A percentile compares a stretch with the other conserved stretches of the same genome.
Evolutionary conservation across 2,113 vertebrate species (phyloP).

Genomic region (Petromus typicus): DNA sequence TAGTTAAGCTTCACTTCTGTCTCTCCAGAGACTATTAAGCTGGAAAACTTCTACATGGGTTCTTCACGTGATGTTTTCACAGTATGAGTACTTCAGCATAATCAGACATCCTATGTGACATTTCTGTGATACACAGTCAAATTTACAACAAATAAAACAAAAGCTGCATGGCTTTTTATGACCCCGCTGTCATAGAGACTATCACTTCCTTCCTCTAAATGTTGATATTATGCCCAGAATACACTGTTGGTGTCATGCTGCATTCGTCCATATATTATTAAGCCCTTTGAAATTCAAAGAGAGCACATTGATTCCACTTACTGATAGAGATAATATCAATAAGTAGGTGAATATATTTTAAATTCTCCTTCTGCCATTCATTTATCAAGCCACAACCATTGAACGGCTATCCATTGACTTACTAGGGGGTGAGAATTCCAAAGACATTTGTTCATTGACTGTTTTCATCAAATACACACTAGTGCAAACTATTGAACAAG

Average conservation of each 20-base stretch:
- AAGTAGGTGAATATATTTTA: not conserved
- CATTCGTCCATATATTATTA: not conserved
- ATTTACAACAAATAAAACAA: not conserved
- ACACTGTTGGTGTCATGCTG: not conserved
- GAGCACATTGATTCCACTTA: not conserved
- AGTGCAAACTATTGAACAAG: not conserved
- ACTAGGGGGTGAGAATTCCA: not conserved
- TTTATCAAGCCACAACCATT: not conserved
- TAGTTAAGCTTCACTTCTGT: not conserved
- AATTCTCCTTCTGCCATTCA: not conserved
- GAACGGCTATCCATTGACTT: not conserved
- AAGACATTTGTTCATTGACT: slow-evolving; percentile 3
- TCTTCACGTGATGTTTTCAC: not conserved
- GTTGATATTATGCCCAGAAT: not conserved
- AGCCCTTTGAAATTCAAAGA: not conserved
- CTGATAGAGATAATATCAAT: not conserved
- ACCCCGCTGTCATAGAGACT: not conserved
- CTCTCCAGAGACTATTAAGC: not conserved
- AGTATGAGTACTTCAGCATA: not conserved
- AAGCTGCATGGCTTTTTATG: not conserved
- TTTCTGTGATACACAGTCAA: not conserved
- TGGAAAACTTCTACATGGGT: not conserved
- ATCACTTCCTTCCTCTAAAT: not conserved
- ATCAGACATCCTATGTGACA: not conserved
- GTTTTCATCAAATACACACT: not conserved